Percentiles rank a stretch among this genome's conserved stretches.
phyloP scores from a whole-genome alignment of 1,140 invertebrate genomes.

The Calosoma granatense region DNA sequence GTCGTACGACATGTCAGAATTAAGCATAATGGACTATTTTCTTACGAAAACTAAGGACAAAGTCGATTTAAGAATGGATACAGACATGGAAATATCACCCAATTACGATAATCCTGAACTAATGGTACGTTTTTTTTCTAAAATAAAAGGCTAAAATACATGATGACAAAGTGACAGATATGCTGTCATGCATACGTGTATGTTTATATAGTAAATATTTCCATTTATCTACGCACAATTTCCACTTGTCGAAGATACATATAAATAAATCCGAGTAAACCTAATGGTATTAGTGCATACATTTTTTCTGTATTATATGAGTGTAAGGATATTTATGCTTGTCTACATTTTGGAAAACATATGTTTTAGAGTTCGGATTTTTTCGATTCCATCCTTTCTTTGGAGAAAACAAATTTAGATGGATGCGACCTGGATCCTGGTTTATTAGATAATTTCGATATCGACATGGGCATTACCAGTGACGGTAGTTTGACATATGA shows the following conservation, averaged over 20 bases:
- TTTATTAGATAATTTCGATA: constrained; percentile 21
- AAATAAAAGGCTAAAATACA: background rate
- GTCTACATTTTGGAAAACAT: constrained; percentile 10
- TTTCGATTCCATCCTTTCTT: constrained; percentile 30
- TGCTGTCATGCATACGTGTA: background rate
- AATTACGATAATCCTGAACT: constrained; percentile 27
- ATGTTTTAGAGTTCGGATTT: constrained; percentile 29
- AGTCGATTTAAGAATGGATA: constrained; percentile 18
- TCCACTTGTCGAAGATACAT: too few species aligned
- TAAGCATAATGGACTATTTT: constrained; percentile 11
- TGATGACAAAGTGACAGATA: background rate
- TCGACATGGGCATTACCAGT: constrained; percentile 25
- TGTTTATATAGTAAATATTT: constrained; percentile 11
- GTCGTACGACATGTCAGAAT: background rate
- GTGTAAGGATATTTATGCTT: background rate
- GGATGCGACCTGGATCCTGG: constrained; percentile 15
- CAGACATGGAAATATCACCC: constrained; percentile 27
- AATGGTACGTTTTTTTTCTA: constrained; percentile 25
- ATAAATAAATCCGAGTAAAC: background rate
- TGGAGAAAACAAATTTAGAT: constrained; percentile 28
- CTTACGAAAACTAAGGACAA: constrained; percentile 12
- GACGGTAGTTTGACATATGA: constrained; percentile 25
- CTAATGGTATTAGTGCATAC: constrained; percentile 1
- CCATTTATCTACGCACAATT: background rate
- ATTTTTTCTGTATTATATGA: background rate